Conservation (phyloP, 2,797 vertebrate genomes). For the Lycodopsis pacificus region DNA sequence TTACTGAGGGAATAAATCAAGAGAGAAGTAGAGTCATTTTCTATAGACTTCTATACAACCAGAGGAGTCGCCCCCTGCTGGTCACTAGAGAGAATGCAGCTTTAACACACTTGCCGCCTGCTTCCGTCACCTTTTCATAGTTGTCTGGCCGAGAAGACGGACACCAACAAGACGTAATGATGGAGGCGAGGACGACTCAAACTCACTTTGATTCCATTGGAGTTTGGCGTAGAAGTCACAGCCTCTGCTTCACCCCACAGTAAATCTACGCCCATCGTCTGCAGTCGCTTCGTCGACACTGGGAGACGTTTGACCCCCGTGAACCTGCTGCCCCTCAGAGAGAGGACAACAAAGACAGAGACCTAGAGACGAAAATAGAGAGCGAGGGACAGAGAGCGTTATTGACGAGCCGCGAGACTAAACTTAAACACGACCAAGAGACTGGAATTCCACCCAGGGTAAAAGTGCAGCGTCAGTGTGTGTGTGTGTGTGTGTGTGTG, state of each 20-base stretch:
- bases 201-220: no score
- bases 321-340: conserved; percentile 16
- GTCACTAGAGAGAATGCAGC: not conserved
- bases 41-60: no score
- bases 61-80: not conserved
- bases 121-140: no score
- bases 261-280: not conserved
- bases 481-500: conserved; percentile 38
- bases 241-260: not conserved
- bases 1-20: no score
- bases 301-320: conserved; percentile 27
- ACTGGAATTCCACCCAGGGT: conserved; percentile 56
- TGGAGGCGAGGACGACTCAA: no score
- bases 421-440: conserved; percentile 52
- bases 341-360: conserved; percentile 22
- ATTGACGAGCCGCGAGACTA: conserved; percentile 56
- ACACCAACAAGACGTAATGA: no score
- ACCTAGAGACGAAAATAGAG: conserved; percentile 32
- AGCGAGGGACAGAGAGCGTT: conserved; percentile 25
- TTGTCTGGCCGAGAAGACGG: no score
- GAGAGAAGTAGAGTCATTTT: no score
- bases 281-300: not conserved
- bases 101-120: no score
- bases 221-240: not conserved
- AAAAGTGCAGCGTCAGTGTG: conserved; percentile 55